These are phyloP conservation scores for Heliconius hewitsoni DNA, from an alignment of 1,140 invertebrate species.

Conservation along the genomic window DNA sequence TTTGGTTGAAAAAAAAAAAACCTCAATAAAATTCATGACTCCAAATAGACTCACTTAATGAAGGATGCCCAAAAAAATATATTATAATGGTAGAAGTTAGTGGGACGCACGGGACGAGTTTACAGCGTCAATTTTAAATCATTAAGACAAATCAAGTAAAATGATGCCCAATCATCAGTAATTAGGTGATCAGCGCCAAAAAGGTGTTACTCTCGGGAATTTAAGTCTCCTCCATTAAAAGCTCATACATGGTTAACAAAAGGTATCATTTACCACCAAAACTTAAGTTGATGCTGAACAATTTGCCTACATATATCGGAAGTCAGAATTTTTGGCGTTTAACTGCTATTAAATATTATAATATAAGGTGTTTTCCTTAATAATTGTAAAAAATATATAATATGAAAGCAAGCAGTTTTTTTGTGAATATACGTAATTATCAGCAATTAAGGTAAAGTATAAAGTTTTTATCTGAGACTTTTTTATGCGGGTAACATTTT, in stretches of 20 bases:
- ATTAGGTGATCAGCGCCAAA: slow-evolving; percentile 68
- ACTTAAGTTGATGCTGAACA: slow-evolving; percentile 33
- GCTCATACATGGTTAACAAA: slow-evolving; percentile 47
- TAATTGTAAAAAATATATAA: not conserved
- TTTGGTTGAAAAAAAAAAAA: not conserved
- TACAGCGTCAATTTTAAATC: slow-evolving; percentile 66
- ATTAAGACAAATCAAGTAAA: slow-evolving; percentile 67
- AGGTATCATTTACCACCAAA: slow-evolving; percentile 47
- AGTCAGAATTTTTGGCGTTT: not conserved
- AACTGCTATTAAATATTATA: not conserved
- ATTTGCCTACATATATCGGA: slow-evolving; percentile 18
- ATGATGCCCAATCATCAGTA: slow-evolving; percentile 63
- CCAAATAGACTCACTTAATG: slow-evolving; percentile 20
- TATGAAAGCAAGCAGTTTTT: not conserved
- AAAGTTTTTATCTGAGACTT: not conserved
- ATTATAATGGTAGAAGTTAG: slow-evolving; percentile 22
- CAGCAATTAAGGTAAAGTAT: slow-evolving; percentile 1
- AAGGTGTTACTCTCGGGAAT: slow-evolving; percentile 66
- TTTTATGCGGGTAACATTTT: not conserved
- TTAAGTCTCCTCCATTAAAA: slow-evolving; percentile 58
- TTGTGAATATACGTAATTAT: not conserved
- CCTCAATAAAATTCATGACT: not conserved
- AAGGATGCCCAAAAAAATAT: slow-evolving; percentile 18
- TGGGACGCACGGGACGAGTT: slow-evolving; percentile 54
- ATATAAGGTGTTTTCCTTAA: not conserved